These are phyloP conservation scores for Agrilus planipennis DNA, from an alignment of 1,140 invertebrate genomes.

Conservation along the genomic window DNA sequence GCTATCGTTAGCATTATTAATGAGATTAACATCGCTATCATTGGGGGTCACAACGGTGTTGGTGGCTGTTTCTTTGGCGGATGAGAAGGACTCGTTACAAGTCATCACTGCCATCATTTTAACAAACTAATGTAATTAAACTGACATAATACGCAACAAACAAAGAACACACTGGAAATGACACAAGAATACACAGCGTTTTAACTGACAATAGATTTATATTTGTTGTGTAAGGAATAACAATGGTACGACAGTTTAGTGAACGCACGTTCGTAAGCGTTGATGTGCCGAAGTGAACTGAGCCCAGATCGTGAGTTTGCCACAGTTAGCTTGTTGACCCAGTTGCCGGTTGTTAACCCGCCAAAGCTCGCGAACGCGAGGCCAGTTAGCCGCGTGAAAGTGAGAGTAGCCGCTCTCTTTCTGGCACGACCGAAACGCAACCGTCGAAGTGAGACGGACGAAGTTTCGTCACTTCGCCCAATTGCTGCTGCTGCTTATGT, in stretches of 20 bases:
- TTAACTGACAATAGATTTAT: too few relatives aligned
- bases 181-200: too few relatives aligned
- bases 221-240: too few relatives aligned
- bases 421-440: slow-evolving; percentile 4
- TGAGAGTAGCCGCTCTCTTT: slow-evolving; percentile 39
- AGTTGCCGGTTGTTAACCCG: slow-evolving; percentile 51
- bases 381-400: slow-evolving; percentile 43
- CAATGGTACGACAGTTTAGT: too few relatives aligned
- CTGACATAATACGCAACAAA: not conserved
- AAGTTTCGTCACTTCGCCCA: slow-evolving; percentile 1
- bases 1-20: too few relatives aligned
- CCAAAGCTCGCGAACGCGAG: slow-evolving; percentile 28
- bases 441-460: not conserved
- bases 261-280: slow-evolving; percentile 23
- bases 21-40: slow-evolving; percentile 14
- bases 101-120: slow-evolving; percentile 32
- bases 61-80: slow-evolving; percentile 5
- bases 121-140: too few relatives aligned
- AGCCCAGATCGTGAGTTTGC: slow-evolving; percentile 34
- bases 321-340: slow-evolving; percentile 49
- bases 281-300: slow-evolving; percentile 31
- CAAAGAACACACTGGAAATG: too few relatives aligned
- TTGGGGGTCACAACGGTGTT: slow-evolving; percentile 3
- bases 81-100: slow-evolving; percentile 24
- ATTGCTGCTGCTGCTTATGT: slow-evolving; percentile 3